Conservation (phyloP, 2,888 invertebrate species). For the Ochropleura plecta region DNA sequence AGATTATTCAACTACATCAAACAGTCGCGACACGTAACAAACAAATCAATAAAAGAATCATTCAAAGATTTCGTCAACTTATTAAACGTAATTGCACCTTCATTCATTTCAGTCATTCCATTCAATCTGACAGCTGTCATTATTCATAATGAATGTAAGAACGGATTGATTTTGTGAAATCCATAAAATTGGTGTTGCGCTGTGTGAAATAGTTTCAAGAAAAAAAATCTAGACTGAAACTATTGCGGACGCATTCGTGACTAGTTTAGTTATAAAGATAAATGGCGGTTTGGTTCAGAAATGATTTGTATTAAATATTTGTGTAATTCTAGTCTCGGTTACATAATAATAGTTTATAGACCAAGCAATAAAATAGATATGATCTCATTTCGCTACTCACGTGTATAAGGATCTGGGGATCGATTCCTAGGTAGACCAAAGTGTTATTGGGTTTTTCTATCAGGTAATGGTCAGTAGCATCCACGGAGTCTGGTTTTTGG, state of each 20-base stretch:
- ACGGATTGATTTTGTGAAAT: constrained; percentile 59
- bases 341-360: neutral
- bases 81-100: constrained; percentile 47
- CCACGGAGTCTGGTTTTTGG: no score
- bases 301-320: constrained; percentile 30
- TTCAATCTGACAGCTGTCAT: constrained; percentile 47
- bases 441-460: no score
- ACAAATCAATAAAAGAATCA: constrained; percentile 29
- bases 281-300: constrained; percentile 12
- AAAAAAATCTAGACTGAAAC: constrained; percentile 59
- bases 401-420: neutral
- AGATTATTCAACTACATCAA: constrained; percentile 39
- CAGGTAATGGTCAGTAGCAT: no score
- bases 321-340: constrained; percentile 4
- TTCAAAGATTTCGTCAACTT: constrained; percentile 40
- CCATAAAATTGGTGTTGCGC: constrained; percentile 53
- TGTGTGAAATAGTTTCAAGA: constrained; percentile 49
- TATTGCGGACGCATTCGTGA: constrained; percentile 59
- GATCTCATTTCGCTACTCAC: neutral
- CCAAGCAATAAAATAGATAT: neutral
- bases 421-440: neutral
- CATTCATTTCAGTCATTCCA: constrained; percentile 46
- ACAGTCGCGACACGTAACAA: constrained; percentile 23
- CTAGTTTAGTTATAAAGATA: constrained; percentile 10
- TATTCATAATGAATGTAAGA: constrained; percentile 51